phyloP scores from a whole-genome alignment of 2,888 invertebrate species.

The Xestia sexstrigata region DNA sequence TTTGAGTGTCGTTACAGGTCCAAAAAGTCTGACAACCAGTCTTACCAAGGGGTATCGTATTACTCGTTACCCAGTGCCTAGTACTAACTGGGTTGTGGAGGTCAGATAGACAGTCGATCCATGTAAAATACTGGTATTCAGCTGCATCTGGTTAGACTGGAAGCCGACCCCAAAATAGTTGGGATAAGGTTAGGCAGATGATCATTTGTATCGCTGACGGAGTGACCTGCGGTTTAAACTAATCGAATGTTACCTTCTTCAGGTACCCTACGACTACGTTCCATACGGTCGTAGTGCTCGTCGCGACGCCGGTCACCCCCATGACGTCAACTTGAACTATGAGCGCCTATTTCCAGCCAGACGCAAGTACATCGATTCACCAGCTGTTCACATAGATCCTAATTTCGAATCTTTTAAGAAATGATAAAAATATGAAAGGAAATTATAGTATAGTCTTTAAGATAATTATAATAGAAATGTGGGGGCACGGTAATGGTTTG shows the following conservation, averaged over 20 bases:
- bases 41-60: background rate
- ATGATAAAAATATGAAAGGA: conserved; percentile 7
- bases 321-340: conserved; percentile 80
- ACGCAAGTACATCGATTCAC: conserved; percentile 74
- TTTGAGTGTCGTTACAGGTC: background rate
- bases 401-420: conserved; percentile 28
- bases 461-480: no score
- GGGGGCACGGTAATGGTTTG: background rate
- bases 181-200: background rate
- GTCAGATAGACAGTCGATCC: background rate
- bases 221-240: background rate
- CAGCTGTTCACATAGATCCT: conserved; percentile 13
- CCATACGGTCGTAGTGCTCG: conserved; percentile 77
- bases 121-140: background rate
- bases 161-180: background rate
- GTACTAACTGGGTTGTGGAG: background rate
- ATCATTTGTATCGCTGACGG: no score
- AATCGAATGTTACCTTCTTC: conserved; percentile 9
- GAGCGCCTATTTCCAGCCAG: conserved; percentile 80
- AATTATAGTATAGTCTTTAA: conserved; percentile 14
- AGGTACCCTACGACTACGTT: conserved; percentile 87
- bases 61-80: background rate
- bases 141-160: background rate
- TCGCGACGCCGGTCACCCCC: conserved; percentile 70
- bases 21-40: background rate